These are phyloP conservation scores for Agonopterix alstromeriana DNA, from an alignment of 2,888 invertebrate genomes.

Conservation along the genomic window DNA sequence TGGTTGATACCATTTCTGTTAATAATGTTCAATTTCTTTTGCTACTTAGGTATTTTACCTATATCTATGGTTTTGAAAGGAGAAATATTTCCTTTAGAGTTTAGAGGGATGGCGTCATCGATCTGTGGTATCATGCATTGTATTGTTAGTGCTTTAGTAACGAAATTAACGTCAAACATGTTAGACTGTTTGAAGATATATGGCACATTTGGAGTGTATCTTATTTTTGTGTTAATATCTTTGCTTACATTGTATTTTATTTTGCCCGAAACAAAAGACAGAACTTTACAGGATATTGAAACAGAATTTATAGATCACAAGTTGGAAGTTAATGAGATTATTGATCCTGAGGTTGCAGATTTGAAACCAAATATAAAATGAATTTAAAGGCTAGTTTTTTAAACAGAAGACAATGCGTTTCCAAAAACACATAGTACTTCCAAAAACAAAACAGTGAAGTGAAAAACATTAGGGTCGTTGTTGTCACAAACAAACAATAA, in stretches of 20 bases:
- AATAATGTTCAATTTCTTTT: not conserved
- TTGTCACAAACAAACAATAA: too few species aligned
- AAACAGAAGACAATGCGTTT: too few species aligned
- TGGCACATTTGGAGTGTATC: conserved; percentile 3
- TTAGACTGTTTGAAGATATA: not conserved
- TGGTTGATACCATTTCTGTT: not conserved
- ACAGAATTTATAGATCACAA: conserved; percentile 1
- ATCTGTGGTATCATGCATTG: not conserved
- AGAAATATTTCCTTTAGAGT: conserved; percentile 4
- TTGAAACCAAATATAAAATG: too few species aligned
- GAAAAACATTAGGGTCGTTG: too few species aligned
- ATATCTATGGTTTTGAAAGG: not conserved
- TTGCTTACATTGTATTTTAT: not conserved
- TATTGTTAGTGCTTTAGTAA: not conserved
- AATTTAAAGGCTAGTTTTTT: too few species aligned
- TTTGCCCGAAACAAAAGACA: conserved; percentile 3
- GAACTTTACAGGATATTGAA: conserved; percentile 11
- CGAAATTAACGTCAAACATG: conserved; percentile 1
- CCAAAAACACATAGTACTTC: too few species aligned
- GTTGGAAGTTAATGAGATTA: not conserved
- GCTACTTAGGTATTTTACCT: not conserved
- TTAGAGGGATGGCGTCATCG: not conserved
- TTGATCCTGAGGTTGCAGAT: too few species aligned
- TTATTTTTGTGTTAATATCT: not conserved
- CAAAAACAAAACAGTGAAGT: too few species aligned